Evolutionary conservation across 2,113 vertebrate species (phyloP), one percentile per base, ranked within the genome.

Genomic region (Cyprinus carpio): DNA sequence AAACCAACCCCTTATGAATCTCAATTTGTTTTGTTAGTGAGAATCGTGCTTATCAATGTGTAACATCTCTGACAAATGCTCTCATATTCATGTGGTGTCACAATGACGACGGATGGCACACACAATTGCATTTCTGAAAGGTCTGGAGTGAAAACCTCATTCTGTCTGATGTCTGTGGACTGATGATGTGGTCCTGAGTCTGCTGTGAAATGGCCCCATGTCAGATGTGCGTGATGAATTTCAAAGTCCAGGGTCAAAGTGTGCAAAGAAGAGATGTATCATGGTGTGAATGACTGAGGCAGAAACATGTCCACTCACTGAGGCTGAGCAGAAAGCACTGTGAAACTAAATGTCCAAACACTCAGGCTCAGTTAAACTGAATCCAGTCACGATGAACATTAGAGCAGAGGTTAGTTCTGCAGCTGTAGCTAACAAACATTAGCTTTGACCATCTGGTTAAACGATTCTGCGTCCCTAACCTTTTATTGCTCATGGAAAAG

Each of bases 41-140:
- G 62, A 64, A 27, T 64, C 12, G 4, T 25, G 11, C n/a, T 11
- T 27, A 12, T 64, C n/a, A 12, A 27, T 27, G 62, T 27, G 62
- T 64, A 27, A 13, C 62, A 27, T 64, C 25, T 10, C n/a, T 64
- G 11, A 6, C 10, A 4, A 4, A 49, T 12, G 9, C 43, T 79
- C 25, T 54, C 51, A 65, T 78, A 72, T 72, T 83, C 62, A 54
- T 20, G 31, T 62, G 34, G 12, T 79, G 49, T 83, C 62, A 67
- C 75, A 25, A 27, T 2, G 51, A 40, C 75, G 40, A 84, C 10
- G 25, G 25, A 81, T 75, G 82, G 65, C 82, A 27, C 7, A 67
- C 13, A 12, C 18, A n/a, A 60, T 84, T 69, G 54, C 69, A 84
- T 87, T 87, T 87, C 82, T 56, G 82, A 79, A 65, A 37, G 40